phyloP scores from a whole-genome alignment of 2,113 vertebrate genomes.

The Calidris pugnax region DNA sequence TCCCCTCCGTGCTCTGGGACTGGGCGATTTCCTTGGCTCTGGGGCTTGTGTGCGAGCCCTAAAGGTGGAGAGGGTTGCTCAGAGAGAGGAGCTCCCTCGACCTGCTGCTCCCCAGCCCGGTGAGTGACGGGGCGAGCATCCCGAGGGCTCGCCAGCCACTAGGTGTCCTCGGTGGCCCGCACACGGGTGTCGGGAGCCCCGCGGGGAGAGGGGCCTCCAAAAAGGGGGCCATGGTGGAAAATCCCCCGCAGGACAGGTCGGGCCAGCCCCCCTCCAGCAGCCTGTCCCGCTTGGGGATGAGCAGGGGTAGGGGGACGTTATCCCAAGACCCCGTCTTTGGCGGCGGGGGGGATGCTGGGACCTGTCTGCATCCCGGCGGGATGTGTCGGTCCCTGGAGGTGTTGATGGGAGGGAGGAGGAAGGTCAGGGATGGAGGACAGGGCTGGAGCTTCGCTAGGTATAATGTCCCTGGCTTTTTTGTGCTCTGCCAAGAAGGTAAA shows the following conservation, averaged over 20 bases:
- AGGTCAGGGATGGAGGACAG: background rate
- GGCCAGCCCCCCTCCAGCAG: accelerated
- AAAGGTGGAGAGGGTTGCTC: background rate
- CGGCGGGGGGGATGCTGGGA: background rate
- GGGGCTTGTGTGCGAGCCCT: background rate
- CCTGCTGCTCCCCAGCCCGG: background rate
- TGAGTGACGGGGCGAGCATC: background rate
- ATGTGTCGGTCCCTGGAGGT: background rate
- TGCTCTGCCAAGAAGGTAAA: background rate
- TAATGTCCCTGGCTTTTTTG: background rate
- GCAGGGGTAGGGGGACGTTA: accelerated
- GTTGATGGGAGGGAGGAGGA: background rate
- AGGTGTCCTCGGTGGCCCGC: conserved; percentile 44
- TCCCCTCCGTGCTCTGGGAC: accelerated
- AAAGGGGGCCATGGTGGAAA: background rate
- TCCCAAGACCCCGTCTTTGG: accelerated
- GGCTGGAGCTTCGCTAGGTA: accelerated
- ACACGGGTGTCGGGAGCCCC: background rate
- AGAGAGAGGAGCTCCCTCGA: background rate
- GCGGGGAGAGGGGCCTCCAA: no score
- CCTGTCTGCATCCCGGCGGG: background rate
- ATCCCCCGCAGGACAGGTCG: background rate
- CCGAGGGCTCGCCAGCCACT: background rate
- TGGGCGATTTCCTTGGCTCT: accelerated
- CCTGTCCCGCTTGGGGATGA: background rate